Base-by-base conservation (phyloP, 2,888 invertebrate genomes). In the Atrina japonica region DNA sequence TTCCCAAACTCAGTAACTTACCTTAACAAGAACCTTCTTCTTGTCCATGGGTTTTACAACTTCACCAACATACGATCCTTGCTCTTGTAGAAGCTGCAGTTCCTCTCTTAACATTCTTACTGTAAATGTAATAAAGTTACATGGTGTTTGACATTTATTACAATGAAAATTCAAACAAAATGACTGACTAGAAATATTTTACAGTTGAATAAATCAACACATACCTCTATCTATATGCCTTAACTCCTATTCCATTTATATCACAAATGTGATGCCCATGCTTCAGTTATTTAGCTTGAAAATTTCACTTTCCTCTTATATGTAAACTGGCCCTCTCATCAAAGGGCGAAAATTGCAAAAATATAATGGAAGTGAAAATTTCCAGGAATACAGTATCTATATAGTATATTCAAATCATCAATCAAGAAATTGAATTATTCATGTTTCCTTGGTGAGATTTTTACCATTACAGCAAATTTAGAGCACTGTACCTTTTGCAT, bases 1-100 rank as follows among this genome's bases (percentile, higher is more conserved):
- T n/a, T n/a, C n/a, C n/a, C n/a, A n/a, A n/a, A n/a, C n/a, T n/a
- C n/a, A n/a, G n/a, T n/a, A n/a, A n/a, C n/a, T n/a, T 70, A 92
- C 92, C 92, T 99, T 99, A 0, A 99, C 99, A 0, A 99, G 93
- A 0, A 99, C 99, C 91, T 99, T 99, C 92, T 99, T 99, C 91
- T 99, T 99, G 91, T 99, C 99, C 99, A 99, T 99, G 0, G 98
- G 98, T 90, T 99, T 99, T 0, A 99, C 98, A 3, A 99, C 99
- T 92, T 99, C 99, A 11, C 99, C 99, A 2, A 99, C 99, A 92
- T 99, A 99, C 21, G 98, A 98, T 16, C 99, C 99, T 90, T 99
- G 99, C 88, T 99, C 99, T 83, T 93, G 93, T 14, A 99, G 92
- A 29, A 99, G 93, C 92, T 99, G 98, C 0, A 99, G 92, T 90